Percentiles rank a stretch among this genome's conserved stretches.
phyloP scores from a whole-genome alignment of 2,888 invertebrate species.

The Lamellibrachia satsuma region DNA sequence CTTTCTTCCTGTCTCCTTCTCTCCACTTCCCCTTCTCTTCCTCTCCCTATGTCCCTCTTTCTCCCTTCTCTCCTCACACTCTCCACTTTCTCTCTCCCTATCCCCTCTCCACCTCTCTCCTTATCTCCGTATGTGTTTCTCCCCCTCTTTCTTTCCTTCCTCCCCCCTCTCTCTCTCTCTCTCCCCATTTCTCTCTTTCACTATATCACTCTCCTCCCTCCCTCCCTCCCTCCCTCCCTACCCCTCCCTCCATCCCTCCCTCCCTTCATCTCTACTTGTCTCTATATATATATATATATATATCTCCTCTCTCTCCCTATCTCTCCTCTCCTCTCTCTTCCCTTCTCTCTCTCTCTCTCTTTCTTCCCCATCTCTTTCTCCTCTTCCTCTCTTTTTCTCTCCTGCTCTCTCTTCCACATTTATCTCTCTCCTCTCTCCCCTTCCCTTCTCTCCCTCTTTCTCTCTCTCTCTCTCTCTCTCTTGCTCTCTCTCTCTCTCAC shows the following conservation, averaged over 20 bases:
- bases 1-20: neutral
- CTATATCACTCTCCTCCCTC: too few relatives aligned
- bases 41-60: neutral
- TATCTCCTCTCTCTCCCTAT: too few relatives aligned
- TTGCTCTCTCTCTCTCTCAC: neutral
- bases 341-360: neutral
- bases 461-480: neutral
- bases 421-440: neutral
- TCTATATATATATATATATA: too few relatives aligned
- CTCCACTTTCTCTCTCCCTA: too few relatives aligned
- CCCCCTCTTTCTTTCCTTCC: neutral
- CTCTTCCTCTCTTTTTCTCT: neutral
- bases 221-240: too few relatives aligned
- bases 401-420: neutral
- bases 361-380: too few relatives aligned
- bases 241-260: too few relatives aligned
- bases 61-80: too few relatives aligned
- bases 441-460: constrained; percentile 1
- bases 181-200: too few relatives aligned
- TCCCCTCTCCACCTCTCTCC: too few relatives aligned
- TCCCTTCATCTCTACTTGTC: too few relatives aligned
- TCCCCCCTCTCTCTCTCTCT: neutral
- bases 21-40: neutral
- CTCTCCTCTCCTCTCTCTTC: neutral
- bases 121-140: neutral